Percentiles rank a stretch among this genome's conserved stretches.
phyloP scores from a whole-genome alignment of 2,113 vertebrate genomes.

The Salvelinus fontinalis region DNA sequence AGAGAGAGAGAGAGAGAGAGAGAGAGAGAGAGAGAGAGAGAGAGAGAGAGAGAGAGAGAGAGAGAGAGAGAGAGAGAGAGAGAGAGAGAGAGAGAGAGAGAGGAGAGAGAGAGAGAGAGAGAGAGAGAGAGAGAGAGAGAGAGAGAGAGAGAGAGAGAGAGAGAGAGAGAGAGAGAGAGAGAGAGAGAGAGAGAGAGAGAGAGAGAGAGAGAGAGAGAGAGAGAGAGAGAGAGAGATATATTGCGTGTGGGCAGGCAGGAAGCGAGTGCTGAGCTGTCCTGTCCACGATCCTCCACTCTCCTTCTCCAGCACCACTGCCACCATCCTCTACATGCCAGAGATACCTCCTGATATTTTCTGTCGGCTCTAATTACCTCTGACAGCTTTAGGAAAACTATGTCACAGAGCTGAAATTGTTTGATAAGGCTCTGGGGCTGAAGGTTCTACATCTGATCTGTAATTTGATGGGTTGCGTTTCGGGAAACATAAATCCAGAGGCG shows the following conservation, averaged over 20 bases:
- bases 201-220: no score
- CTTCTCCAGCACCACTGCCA: no score
- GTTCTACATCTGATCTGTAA: slow-evolving; percentile 65
- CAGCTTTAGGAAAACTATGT: slow-evolving; percentile 47
- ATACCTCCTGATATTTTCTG: not conserved
- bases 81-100: no score
- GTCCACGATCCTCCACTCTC: not conserved
- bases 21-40: no score
- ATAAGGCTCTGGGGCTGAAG: slow-evolving; percentile 56
- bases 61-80: no score
- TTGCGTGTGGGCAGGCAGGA: not conserved
- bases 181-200: no score
- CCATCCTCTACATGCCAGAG: not conserved
- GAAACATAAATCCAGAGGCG: slow-evolving; percentile 51
- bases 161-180: no score
- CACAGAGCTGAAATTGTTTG: slow-evolving; percentile 62
- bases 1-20: no score
- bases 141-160: no score
- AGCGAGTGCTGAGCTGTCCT: no score
- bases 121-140: no score
- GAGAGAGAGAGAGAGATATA: not conserved
- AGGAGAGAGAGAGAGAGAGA: accelerated
- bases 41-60: no score
- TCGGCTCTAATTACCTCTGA: not conserved
- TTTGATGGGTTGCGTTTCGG: slow-evolving; percentile 66